Percentiles rank a stretch among this genome's conserved stretches.
phyloP scores from a whole-genome alignment of 2,113 vertebrate genomes.

The Charadrius vociferus region DNA sequence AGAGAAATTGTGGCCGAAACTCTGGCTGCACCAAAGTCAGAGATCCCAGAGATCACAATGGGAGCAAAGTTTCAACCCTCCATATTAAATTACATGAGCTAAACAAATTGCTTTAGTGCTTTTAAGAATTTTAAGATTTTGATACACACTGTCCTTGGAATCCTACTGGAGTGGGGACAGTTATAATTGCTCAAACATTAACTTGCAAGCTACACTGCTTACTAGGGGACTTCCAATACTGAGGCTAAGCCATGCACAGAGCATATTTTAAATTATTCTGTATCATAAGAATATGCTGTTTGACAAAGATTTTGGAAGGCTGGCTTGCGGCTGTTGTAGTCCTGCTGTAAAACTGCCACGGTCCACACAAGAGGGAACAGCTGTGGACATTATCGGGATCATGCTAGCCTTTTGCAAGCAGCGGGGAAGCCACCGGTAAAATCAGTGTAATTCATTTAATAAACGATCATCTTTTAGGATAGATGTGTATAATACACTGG shows the following conservation, averaged over 20 bases:
- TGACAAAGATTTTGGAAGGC: neutral
- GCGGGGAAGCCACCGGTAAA: neutral
- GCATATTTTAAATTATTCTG: neutral
- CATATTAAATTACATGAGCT: neutral
- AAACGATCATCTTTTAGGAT: neutral
- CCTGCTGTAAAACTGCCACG: neutral
- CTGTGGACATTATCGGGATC: too few relatives aligned
- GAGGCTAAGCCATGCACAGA: neutral
- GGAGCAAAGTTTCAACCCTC: neutral
- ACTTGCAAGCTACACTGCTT: neutral
- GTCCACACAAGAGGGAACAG: neutral
- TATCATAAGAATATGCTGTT: neutral
- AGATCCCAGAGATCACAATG: neutral
- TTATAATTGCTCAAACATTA: neutral
- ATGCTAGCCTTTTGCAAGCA: neutral
- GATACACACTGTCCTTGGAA: neutral
- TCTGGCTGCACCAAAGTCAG: neutral
- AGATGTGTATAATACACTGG: too few relatives aligned
- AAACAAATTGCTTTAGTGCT: neutral
- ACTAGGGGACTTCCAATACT: neutral
- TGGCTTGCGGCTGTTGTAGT: neutral
- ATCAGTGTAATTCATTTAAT: neutral
- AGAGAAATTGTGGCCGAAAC: neutral
- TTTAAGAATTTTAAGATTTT: neutral
- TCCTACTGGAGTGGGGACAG: neutral